phyloP scores from a whole-genome alignment of 2,113 vertebrate species.

The Ursus arctos region DNA sequence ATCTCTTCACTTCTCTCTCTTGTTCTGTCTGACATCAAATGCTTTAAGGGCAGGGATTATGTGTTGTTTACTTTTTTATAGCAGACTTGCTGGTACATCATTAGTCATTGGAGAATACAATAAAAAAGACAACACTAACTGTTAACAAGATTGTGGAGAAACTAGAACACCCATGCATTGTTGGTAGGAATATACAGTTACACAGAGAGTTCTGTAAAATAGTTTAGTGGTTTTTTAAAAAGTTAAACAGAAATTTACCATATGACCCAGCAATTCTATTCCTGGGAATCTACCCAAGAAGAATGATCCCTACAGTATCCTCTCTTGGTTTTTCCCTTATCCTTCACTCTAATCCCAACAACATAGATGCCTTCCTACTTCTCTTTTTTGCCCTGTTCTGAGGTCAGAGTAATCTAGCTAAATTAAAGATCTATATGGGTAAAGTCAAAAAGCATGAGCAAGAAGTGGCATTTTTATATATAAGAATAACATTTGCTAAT shows the following conservation, averaged over 20 bases:
- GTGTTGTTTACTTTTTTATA: neutral
- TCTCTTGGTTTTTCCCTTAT: neutral
- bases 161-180: neutral
- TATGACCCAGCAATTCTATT: neutral
- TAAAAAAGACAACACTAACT: neutral
- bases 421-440: neutral
- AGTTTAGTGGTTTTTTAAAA: conserved; percentile 21
- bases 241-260: neutral
- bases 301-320: neutral
- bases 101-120: conserved; percentile 16
- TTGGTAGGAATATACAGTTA: conserved; percentile 18
- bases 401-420: neutral
- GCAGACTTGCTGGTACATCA: neutral
- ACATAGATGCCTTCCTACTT: neutral
- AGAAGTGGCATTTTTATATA: neutral
- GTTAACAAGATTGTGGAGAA: conserved; percentile 9
- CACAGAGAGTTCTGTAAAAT: neutral
- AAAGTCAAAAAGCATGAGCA: neutral
- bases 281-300: neutral
- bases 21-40: neutral
- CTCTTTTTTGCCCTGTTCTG: neutral
- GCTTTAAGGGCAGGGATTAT: neutral
- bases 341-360: neutral
- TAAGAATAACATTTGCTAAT: neutral
- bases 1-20: neutral